Evolutionary conservation across 2,113 vertebrate genomes (phyloP), one percentile per base, ranked within the genome.

Genomic region (Rhinichthys klamathensis): DNA sequence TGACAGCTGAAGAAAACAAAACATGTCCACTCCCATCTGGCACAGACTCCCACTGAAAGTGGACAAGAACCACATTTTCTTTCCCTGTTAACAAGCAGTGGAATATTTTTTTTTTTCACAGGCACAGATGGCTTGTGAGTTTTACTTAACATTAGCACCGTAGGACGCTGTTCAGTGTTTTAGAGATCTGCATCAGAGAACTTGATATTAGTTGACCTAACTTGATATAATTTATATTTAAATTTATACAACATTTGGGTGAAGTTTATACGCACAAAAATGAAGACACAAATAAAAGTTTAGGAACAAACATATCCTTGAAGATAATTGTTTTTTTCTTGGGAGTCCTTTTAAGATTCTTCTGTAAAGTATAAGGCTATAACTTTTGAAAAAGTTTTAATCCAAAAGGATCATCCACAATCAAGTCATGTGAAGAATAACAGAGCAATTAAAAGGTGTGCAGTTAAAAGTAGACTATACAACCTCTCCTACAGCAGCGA

Each of bases 1-100:
- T 85, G 63, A 79, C 75, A 85, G 54, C 49, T 51, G 49, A 85
- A 79, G 60, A 75, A 85, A 85, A 85, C 84, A 80, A 41, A 69
- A 85, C 54, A 23, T 80, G 7, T 78, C 84, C 46, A 79, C 49
- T 73, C 49, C 84, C 67, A 80, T 85, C 54, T 85, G 77, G 77
- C 54, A 27, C n/a, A 27, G 83, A 8, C 54, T 84, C 70, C 25
- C 56, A 44, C 72, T 76, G 72, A 73, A 61, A 60, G 56, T 84
- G 76, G 54, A 58, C 76, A 79, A 25, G 35, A 79, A 60, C 54
- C 18, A 60, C 76, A 60, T 21, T 75, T 75, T 41, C 51, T 60
- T 76, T 76, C 38, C 23, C 32, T 77, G 54, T 84, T 65, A 30
- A 84, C 82, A 84, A 84, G 54, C 56, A 15, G 35, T 76, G n/a